Evolutionary conservation across 2,113 vertebrate species (phyloP).

Genomic region (Ginglymostoma cirratum): DNA sequence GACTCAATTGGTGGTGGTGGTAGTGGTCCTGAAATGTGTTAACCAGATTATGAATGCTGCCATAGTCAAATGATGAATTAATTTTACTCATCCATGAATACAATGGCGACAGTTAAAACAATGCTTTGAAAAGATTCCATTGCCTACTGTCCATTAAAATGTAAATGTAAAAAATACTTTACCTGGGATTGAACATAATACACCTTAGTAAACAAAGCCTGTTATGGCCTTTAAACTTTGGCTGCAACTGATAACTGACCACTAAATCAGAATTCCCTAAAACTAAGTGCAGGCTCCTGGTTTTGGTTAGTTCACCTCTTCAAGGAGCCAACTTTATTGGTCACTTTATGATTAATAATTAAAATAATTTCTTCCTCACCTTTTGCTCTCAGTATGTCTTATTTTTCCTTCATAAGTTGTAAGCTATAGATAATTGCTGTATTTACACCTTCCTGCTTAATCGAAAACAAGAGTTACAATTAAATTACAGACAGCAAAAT

Average conservation of each 20-base stretch:
- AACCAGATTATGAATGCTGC: constrained; percentile 13
- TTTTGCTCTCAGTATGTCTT: not conserved
- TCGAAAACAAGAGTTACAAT: not conserved
- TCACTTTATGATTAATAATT: not conserved
- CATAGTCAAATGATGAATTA: not conserved
- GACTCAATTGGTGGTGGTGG: constrained; percentile 43
- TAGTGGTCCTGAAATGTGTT: constrained; percentile 48
- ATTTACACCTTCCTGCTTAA: not conserved
- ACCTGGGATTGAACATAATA: not conserved
- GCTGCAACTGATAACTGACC: not conserved
- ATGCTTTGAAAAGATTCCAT: not conserved
- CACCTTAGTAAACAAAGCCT: not conserved
- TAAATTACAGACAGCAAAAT: not conserved
- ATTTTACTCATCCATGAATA: not conserved
- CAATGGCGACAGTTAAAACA: not conserved
- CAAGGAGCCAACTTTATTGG: not conserved
- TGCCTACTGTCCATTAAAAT: not conserved
- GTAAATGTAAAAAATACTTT: not conserved
- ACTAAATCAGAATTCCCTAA: not conserved
- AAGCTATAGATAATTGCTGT: not conserved
- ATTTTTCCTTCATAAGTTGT: not conserved
- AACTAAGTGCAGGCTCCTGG: not conserved
- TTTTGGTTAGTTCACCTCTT: not conserved
- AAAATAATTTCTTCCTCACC: not conserved
- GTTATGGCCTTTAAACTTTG: not conserved